Evolutionary conservation across 2,888 invertebrate genomes (phyloP).

Genomic region (Drosophila mercatorum): DNA sequence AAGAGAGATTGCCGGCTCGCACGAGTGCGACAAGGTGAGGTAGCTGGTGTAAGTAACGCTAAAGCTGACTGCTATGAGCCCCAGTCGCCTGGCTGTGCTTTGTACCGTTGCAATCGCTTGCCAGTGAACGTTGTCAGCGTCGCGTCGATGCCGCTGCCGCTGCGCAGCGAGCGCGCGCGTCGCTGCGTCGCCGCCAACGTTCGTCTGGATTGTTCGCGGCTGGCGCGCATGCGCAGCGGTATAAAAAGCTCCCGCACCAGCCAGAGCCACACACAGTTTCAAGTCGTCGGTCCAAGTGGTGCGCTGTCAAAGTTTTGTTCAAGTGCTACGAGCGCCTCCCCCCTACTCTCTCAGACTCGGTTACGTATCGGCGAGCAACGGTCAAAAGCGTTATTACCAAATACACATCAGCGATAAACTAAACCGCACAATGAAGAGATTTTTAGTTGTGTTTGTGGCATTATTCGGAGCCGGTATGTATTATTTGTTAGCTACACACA

Average conservation of each 20-base stretch:
- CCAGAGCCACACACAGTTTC: slow-evolving; percentile 84
- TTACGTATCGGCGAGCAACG: slow-evolving; percentile 62
- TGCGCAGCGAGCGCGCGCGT: slow-evolving; percentile 1
- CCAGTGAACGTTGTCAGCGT: slow-evolving; percentile 27
- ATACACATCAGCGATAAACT: slow-evolving; percentile 42
- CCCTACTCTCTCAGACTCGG: slow-evolving; percentile 44
- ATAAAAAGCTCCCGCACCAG: slow-evolving; percentile 85
- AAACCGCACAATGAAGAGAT: slow-evolving; percentile 84
- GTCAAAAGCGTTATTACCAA: slow-evolving; percentile 35
- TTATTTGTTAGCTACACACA: slow-evolving; percentile 65
- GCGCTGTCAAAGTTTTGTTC: slow-evolving; percentile 78
- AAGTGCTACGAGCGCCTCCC: slow-evolving; percentile 56
- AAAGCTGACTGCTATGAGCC: slow-evolving; percentile 74
- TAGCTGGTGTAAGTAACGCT: slow-evolving; percentile 17
- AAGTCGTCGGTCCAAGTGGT: slow-evolving; percentile 85
- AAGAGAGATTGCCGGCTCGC: slow-evolving; percentile 6
- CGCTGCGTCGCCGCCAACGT: slow-evolving; percentile 41
- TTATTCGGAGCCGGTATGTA: slow-evolving; percentile 89
- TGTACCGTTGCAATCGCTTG: slow-evolving; percentile 64
- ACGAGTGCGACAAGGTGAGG: slow-evolving; percentile 13
- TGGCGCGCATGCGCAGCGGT: slow-evolving; percentile 84
- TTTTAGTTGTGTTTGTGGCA: slow-evolving; percentile 87
- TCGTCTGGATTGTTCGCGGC: slow-evolving; percentile 74
- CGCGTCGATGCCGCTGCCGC: not conserved
- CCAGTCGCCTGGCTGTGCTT: slow-evolving; percentile 23